Conservation (phyloP, 2,797 vertebrate genomes). For the Pangasius djambal region DNA sequence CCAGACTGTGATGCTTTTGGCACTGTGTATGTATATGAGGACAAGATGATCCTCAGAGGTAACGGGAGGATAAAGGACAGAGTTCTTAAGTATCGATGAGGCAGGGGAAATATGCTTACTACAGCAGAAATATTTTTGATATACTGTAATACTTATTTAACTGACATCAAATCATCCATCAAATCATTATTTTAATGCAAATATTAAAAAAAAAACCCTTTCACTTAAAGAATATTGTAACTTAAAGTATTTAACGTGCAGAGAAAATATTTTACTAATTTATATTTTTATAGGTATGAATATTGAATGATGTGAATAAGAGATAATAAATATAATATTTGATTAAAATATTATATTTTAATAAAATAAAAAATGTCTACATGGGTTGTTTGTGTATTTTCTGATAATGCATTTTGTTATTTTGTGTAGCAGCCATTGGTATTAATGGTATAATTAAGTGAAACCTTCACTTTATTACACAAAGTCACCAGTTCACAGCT, state of each 20-base stretch:
- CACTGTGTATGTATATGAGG: slow-evolving; percentile 82
- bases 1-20: slow-evolving; percentile 84
- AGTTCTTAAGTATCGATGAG: slow-evolving; percentile 73
- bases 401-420: not conserved
- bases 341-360: slow-evolving; percentile 1
- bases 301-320: not conserved
- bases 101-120: not conserved
- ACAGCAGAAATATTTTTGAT: not conserved
- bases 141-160: not conserved
- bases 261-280: not conserved
- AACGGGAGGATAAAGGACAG: slow-evolving; percentile 79
- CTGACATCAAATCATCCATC: not conserved
- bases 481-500: not conserved
- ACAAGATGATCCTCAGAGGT: slow-evolving; percentile 87
- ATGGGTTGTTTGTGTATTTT: not conserved
- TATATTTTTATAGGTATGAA: slow-evolving; percentile 23
- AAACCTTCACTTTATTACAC: not conserved
- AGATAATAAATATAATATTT: not conserved
- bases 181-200: not conserved
- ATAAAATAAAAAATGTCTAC: not conserved
- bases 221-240: not conserved
- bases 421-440: not conserved
- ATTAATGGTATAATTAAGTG: not conserved
- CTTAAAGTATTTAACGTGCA: not conserved
- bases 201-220: too few species aligned